Conservation (phyloP, 2,888 invertebrate species). For the Dicyrtoma fusca region DNA sequence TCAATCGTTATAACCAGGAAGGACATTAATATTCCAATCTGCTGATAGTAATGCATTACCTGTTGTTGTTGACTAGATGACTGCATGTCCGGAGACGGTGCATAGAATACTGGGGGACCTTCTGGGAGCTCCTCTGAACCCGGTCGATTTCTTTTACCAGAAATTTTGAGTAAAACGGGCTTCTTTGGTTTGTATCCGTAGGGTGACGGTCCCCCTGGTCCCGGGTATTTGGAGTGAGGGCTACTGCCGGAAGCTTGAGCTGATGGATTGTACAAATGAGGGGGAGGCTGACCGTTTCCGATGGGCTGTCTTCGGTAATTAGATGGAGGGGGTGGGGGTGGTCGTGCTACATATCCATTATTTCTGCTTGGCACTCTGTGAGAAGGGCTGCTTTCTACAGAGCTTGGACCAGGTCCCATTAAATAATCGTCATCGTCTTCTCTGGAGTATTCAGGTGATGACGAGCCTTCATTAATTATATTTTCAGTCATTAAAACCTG, state of each 20-base stretch:
- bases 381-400: neutral
- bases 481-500: too few relatives aligned
- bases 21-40: too few relatives aligned
- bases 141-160: conserved; percentile 26
- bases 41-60: too few relatives aligned
- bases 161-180: conserved; percentile 51
- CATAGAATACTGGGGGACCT: conserved; percentile 53
- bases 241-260: conserved; percentile 10
- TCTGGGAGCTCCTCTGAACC: conserved; percentile 42
- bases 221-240: neutral
- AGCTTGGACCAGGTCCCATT: conserved; percentile 6
- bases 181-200: conserved; percentile 32
- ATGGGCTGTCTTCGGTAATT: too few relatives aligned
- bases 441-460: conserved; percentile 1
- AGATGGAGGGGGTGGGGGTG: conserved; percentile 3
- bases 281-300: too few relatives aligned
- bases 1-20: too few relatives aligned
- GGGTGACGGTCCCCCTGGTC: neutral
- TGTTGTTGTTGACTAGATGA: conserved; percentile 33
- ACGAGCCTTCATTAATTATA: too few relatives aligned
- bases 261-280: neutral
- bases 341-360: neutral
- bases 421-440: conserved; percentile 24
- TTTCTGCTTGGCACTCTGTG: neutral
- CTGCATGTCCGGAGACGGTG: conserved; percentile 52